A percentile compares a stretch with the other conserved stretches of the same genome.
These are phyloP conservation scores for Salpingus planirostris DNA, from an alignment of 2,888 invertebrate species.

Conservation along the genomic window DNA sequence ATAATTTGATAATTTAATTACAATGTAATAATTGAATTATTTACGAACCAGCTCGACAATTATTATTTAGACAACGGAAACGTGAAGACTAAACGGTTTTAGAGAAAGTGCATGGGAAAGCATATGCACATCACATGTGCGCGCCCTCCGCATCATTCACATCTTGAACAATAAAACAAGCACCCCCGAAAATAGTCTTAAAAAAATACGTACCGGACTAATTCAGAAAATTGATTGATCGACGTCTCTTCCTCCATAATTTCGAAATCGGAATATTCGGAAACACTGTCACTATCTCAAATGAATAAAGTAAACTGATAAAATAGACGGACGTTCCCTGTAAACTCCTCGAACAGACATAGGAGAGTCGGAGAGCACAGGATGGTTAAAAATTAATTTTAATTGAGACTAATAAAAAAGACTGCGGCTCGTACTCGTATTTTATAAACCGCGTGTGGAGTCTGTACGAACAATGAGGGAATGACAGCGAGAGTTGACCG, in stretches of 20 bases:
- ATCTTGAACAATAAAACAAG: too few species aligned
- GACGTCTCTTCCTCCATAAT: slow-evolving; percentile 23
- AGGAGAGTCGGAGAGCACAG: slow-evolving; percentile 29
- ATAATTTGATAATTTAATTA: too few species aligned
- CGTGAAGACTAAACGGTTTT: background rate
- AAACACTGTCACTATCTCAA: too few species aligned
- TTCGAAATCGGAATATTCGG: too few species aligned
- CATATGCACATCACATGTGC: slow-evolving; percentile 23
- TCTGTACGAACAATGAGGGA: too few species aligned
- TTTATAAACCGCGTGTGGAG: slow-evolving; percentile 9
- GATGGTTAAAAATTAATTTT: slow-evolving; percentile 41
- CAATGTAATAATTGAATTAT: too few species aligned
- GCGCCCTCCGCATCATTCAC: too few species aligned
- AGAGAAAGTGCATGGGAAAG: slow-evolving; percentile 1
- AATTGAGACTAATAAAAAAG: slow-evolving; percentile 36
- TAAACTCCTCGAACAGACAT: too few species aligned
- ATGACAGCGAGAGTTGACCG: slow-evolving; percentile 13
- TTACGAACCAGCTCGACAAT: too few species aligned
- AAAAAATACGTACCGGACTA: slow-evolving; percentile 26
- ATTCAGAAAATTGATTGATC: slow-evolving; percentile 32
- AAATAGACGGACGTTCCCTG: slow-evolving; percentile 10
- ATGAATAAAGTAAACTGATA: slow-evolving; percentile 2
- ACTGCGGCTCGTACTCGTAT: too few species aligned
- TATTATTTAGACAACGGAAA: too few species aligned
- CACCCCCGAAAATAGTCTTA: too few species aligned